These are phyloP conservation scores for Brachypalpus laphriformis DNA, from an alignment of 2,888 invertebrate genomes.

Conservation along the genomic window DNA sequence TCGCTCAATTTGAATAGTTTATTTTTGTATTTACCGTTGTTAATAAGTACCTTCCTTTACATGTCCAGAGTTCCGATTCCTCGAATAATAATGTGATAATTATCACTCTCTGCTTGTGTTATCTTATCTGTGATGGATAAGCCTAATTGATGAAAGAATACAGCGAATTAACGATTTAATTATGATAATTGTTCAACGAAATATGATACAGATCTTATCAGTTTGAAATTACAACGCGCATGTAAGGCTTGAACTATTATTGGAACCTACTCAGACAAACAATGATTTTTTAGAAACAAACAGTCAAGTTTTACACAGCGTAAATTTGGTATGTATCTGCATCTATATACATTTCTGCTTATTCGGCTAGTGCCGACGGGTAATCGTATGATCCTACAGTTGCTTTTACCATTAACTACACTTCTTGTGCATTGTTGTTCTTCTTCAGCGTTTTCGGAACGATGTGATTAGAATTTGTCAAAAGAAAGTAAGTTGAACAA, in stretches of 20 bases:
- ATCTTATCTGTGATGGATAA: slow-evolving; percentile 49
- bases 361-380: not conserved
- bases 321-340: too few species aligned
- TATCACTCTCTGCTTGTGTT: slow-evolving; percentile 14
- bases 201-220: slow-evolving; percentile 16
- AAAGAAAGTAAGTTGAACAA: too few species aligned
- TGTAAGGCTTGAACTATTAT: not conserved
- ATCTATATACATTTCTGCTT: too few species aligned
- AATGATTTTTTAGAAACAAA: not conserved
- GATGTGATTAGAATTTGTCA: too few species aligned
- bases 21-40: not conserved
- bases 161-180: slow-evolving; percentile 46
- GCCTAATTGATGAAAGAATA: slow-evolving; percentile 41
- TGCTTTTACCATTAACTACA: too few species aligned
- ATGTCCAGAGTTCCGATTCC: slow-evolving; percentile 23
- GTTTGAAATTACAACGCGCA: not conserved
- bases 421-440: too few species aligned
- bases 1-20: too few species aligned
- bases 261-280: not conserved
- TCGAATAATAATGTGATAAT: slow-evolving; percentile 19
- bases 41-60: slow-evolving; percentile 9
- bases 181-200: slow-evolving; percentile 31
- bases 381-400: too few species aligned
- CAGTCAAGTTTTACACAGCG: not conserved
- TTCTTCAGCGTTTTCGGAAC: too few species aligned